Base-by-base conservation (phyloP, 2,888 invertebrate genomes). In the Eupeodes latifasciatus region DNA sequence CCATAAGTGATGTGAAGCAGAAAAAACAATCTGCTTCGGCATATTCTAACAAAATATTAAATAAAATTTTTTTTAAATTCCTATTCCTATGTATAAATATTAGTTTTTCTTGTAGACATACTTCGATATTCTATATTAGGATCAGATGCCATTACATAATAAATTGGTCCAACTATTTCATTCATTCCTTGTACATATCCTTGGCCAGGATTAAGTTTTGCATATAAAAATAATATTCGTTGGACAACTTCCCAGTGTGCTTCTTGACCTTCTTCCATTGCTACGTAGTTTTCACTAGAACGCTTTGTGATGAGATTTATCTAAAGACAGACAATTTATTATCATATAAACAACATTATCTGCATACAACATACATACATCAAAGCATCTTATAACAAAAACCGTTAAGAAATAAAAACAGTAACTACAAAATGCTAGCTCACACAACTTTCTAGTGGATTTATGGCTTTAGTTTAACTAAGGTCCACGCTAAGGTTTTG, bases 231-330 rank as follows among this genome's bases (percentile, higher is more conserved):
- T 81, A 99, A 94, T 93, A 99, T 98, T 85, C 99, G 95, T 93
- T 99, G 99, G 0, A 99, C 97, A 5, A 99, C 99, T 94, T 99
- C 99, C 99, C 99, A 99, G 92, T 99, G 99, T 0, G 98, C 98
- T 93, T 99, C 99, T 91, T 97, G 96, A 0, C 98, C 98, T 91
- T 98, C 97, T 12, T 96, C 96, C 94, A 99, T 95, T 0, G 97
- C 97, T 1, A 96, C 96, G 92, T 98, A 98, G 93, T 97, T 97
- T 90, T 97, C 96, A 7, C 94, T 94, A n/a, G 96, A 97, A 91
- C 96, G 96, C 91, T 96, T 96, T 69, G 96, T 95, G 78, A 96
- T 96, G 53, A 97, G 94, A 92, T 96, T 95, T 90, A 96, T 96
- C 95, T 96, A 90, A 2, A 90, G 91, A 59, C 69, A 34, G 19